Evolutionary conservation across 2,888 invertebrate species (phyloP).

Genomic region (Gnatocerus cornutus): DNA sequence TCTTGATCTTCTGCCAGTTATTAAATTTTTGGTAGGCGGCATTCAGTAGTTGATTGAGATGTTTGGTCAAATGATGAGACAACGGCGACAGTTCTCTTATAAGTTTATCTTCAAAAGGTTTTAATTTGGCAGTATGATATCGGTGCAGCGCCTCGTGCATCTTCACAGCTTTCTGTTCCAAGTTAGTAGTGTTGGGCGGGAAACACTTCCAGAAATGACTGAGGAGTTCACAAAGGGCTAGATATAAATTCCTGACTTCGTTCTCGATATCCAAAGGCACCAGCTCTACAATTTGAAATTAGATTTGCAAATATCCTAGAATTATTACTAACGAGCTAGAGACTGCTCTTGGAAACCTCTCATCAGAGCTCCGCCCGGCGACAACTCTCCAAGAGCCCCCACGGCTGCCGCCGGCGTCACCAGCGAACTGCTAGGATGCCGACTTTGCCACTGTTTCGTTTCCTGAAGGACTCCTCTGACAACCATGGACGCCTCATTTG

Average conservation of each 20-base stretch:
- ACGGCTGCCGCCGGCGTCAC: conserved; percentile 86
- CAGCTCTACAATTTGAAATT: conserved; percentile 77
- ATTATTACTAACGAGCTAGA: conserved; percentile 79
- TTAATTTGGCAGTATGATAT: conserved; percentile 89
- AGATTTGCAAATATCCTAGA: background rate
- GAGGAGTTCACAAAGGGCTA: conserved; percentile 90
- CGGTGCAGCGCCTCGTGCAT: conserved; percentile 93
- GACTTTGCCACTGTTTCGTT: conserved; percentile 76
- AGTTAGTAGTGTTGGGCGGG: conserved; percentile 82
- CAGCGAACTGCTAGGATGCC: conserved; percentile 74
- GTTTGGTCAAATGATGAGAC: conserved; percentile 86
- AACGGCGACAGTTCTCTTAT: conserved; percentile 86
- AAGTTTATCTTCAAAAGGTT: conserved; percentile 91
- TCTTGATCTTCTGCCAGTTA: conserved; percentile 81
- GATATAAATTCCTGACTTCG: conserved; percentile 89
- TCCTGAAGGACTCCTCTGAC: conserved; percentile 72
- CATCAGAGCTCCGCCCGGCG: conserved; percentile 94
- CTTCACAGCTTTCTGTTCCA: conserved; percentile 86
- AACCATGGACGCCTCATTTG: conserved; percentile 68
- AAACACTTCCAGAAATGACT: conserved; percentile 97
- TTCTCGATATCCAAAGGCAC: conserved; percentile 88
- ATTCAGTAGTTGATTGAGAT: conserved; percentile 90
- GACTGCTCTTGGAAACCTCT: conserved; percentile 88
- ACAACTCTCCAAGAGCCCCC: conserved; percentile 89
- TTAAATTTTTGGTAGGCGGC: conserved; percentile 90